Evolutionary conservation across 2,113 vertebrate species (phyloP).

Genomic region (Thymallus thymallus): DNA sequence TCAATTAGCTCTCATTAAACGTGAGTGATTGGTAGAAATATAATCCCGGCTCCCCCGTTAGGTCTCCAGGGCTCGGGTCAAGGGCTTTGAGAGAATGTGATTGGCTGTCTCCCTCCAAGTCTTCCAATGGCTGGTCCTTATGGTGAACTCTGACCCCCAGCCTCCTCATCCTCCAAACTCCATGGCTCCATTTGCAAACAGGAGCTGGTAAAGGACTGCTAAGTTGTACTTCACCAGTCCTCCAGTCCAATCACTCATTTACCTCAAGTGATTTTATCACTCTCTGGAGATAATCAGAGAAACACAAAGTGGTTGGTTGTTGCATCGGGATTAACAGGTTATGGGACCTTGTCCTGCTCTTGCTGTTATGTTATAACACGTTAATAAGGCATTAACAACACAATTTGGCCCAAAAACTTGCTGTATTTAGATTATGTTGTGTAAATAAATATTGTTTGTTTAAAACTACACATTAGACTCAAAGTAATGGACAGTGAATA

Average conservation of each 20-base stretch:
- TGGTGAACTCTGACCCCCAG: slow-evolving; percentile 58
- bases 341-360: slow-evolving; percentile 24
- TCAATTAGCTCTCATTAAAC: slow-evolving; percentile 61
- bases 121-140: slow-evolving; percentile 60
- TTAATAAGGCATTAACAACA: slow-evolving; percentile 49
- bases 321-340: slow-evolving; percentile 59
- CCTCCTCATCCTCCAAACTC: slow-evolving; percentile 72
- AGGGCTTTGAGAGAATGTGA: slow-evolving; percentile 59
- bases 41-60: slow-evolving; percentile 56
- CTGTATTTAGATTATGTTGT: slow-evolving; percentile 54
- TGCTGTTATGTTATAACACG: slow-evolving; percentile 23
- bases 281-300: slow-evolving; percentile 68
- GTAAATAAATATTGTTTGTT: slow-evolving; percentile 64
- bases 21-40: slow-evolving; percentile 66
- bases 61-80: slow-evolving; percentile 56
- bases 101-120: slow-evolving; percentile 62
- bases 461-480: slow-evolving; percentile 64
- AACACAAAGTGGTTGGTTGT: slow-evolving; percentile 61
- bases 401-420: slow-evolving; percentile 23
- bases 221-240: slow-evolving; percentile 72
- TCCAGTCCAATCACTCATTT: slow-evolving; percentile 76
- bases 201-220: slow-evolving; percentile 72
- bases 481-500: slow-evolving; percentile 67
- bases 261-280: slow-evolving; percentile 76
- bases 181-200: slow-evolving; percentile 73